A percentile compares a stretch with the other conserved stretches of the same genome.
Conservation (phyloP, 92 coral and sea anemone genomes). For the Plumapathes pennacea region DNA sequence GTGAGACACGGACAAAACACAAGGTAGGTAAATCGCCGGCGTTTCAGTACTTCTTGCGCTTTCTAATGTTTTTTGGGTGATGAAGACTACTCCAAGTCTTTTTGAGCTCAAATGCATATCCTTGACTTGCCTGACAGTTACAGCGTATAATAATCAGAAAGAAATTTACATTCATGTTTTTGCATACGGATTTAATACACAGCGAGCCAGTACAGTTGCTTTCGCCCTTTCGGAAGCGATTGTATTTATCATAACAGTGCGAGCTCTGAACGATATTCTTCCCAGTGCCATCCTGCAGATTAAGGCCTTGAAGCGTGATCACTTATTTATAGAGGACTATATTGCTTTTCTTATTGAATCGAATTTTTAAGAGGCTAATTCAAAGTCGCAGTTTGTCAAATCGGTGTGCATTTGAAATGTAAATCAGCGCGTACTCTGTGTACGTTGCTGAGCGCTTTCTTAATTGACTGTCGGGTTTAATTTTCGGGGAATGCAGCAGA, state of each 20-base stretch:
- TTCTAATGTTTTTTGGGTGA: constrained; percentile 30
- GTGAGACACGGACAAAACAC: constrained; percentile 60
- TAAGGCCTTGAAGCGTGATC: constrained; percentile 22
- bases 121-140: constrained; percentile 43
- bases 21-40: constrained; percentile 54
- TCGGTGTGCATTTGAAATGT: constrained; percentile 45
- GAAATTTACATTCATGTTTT: constrained; percentile 51
- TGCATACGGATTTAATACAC: constrained; percentile 3
- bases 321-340: constrained; percentile 32
- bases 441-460: constrained; percentile 11
- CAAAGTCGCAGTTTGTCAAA: constrained; percentile 49
- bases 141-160: constrained; percentile 33
- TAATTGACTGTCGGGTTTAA: constrained; percentile 59
- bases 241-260: too few relatives aligned
- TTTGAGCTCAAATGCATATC: too few relatives aligned
- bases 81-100: too few relatives aligned
- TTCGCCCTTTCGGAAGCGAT: too few relatives aligned
- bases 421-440: constrained; percentile 33
- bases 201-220: constrained; percentile 1
- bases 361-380: constrained; percentile 49
- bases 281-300: constrained; percentile 26
- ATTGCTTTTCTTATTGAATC: constrained; percentile 36
- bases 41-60: constrained; percentile 9
- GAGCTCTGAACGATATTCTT: constrained; percentile 33
- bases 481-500: constrained; percentile 52